Base-by-base conservation (phyloP, 2,888 invertebrate genomes). In the Microdon myrmicae region DNA sequence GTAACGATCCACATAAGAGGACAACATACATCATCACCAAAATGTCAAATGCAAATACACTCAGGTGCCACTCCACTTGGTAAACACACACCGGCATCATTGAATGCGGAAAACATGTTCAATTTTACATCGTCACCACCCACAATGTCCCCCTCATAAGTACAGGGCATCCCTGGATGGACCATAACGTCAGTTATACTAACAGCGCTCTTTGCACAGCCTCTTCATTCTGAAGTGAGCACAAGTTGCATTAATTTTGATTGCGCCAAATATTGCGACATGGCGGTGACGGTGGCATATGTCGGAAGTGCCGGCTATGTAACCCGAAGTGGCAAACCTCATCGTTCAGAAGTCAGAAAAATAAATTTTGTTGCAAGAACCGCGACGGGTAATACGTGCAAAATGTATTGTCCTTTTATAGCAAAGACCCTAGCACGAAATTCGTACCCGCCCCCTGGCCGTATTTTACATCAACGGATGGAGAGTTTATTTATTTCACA, bases 1-100 rank as follows among this genome's bases (percentile, higher is more conserved):
- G n/a, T n/a, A n/a, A n/a, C n/a, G n/a, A n/a, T n/a, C n/a, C 28
- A 38, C 32, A 48, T 32, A 17, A 53, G 53, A 44, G 53, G 43
- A 53, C 53, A 41, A 35, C 47, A 32, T 56, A 56, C 48, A 43
- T 54, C 54, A 60, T 60, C 53, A 54, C 43, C 48, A 60, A 60
- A 54, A 54, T 48, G 60, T 60, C 60, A 60, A 60, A 54, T 38
- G 43, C 60, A 60, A 60, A 60, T 60, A 60, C 48, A 60, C 54
- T 60, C 53, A 47, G 59, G 47, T 60, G 45, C 45, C 59, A 60
- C 60, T 60, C 60, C 43, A 44, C 32, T 44, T 37, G 48, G 54
- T 54, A 60, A 60, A 60, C 60, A 60, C 47, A 51, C 38, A 51
- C 14, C 19, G 19, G 35, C 29, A 59, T 32, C 35, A 43, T 48